A percentile compares a stretch with the other conserved stretches of the same genome.
phyloP scores from a whole-genome alignment of 1,140 invertebrate genomes.

The Drosophila teissieri region DNA sequence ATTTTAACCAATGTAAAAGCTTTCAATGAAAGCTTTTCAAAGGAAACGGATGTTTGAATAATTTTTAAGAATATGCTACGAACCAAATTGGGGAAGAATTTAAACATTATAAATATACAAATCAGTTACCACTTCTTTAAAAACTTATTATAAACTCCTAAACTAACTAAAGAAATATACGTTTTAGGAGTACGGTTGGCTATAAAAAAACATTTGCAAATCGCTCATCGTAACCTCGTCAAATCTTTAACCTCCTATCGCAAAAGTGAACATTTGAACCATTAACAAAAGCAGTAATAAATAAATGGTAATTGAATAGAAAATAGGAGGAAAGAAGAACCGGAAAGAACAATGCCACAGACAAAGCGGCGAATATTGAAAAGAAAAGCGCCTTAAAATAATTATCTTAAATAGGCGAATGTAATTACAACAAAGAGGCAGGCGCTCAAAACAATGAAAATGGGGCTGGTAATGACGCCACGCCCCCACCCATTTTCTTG shows the following conservation, averaged over 20 bases:
- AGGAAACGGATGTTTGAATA: neutral
- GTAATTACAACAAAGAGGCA: constrained; percentile 55
- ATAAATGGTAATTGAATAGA: constrained; percentile 51
- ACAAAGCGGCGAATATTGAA: constrained; percentile 32
- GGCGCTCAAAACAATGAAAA: constrained; percentile 22
- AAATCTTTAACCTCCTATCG: neutral
- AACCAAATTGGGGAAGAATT: neutral
- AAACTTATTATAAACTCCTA: too few relatives aligned
- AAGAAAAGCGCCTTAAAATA: constrained; percentile 62
- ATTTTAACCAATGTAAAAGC: constrained; percentile 13
- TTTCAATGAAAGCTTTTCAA: constrained; percentile 4
- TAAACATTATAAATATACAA: neutral
- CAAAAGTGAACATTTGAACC: constrained; percentile 9
- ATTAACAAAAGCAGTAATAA: constrained; percentile 8
- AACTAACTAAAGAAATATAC: too few relatives aligned
- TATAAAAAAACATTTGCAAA: neutral
- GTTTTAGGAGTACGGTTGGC: too few relatives aligned
- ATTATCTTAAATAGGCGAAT: constrained; percentile 64
- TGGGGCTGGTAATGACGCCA: constrained; percentile 13
- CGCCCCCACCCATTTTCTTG: constrained; percentile 1
- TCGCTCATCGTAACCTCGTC: neutral
- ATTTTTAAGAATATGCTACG: too few relatives aligned
- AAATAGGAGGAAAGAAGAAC: neutral
- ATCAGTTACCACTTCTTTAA: too few relatives aligned
- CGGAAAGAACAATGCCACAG: constrained; percentile 11